Base-by-base conservation (phyloP, 2,113 vertebrate genomes). In the Mormyrus lacerda region DNA sequence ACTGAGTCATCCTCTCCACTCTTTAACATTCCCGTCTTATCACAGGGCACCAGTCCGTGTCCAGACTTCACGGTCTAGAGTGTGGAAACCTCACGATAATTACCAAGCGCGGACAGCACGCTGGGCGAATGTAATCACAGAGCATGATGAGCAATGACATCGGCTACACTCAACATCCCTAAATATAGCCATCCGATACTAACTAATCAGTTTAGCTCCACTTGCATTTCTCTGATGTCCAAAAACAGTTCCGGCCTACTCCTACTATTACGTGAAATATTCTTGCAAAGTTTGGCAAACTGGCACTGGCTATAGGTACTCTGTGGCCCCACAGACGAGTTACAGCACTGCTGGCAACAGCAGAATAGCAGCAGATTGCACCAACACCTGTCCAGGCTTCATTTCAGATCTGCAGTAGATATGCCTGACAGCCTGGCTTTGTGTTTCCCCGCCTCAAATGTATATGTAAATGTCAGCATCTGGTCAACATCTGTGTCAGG, bases 351-450 rank as follows among this genome's bases (percentile, higher is more conserved):
- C 86, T 93, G 93, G 92, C 92, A 91, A 51, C 31, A 83, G 88
- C 85, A 87, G 53, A 91, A 88, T 90, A 90, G 87, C 89, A 91
- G 90, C 93, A 93, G 92, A 84, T 92, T 27, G 91, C 88, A 86
- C 69, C 69, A 65, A 93, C 93, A 94, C 94, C 94, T 95, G 95
- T 89, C 92, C 87, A 91, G 90, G 92, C 93, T 94, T 93, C 89
- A 88, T 92, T 89, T 69, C 90, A 90, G 92, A 93, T 92, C 89
- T 90, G 89, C 89, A 69, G 89, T 89, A 93, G 92, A 90, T 42
- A 94, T 92, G 93, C 92, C 92, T 91, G 88, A 93, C 90, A 86
- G 89, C 90, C 92, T 90, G 87, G 39, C 87, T 87, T 11, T n/a
- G 85, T 91, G 91, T 93, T 91, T 87, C n/a, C 90, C 88, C 91